Evolutionary conservation across 2,888 invertebrate genomes (phyloP).

Genomic region (Xanthorhoe designata): DNA sequence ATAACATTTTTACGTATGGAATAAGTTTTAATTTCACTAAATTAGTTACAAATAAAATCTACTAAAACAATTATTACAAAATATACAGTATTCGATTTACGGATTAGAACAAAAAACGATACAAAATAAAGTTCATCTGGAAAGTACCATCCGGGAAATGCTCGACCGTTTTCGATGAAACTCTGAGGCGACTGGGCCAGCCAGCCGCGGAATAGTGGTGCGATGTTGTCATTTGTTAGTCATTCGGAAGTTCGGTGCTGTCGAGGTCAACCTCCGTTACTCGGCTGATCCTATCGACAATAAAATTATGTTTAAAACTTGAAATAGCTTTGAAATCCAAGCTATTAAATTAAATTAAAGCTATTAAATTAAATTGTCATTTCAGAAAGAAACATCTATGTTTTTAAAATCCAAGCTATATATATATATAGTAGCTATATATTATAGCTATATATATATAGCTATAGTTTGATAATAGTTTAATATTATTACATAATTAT

Average conservation of each 20-base stretch:
- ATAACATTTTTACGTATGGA: slow-evolving; percentile 65
- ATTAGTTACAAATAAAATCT: slow-evolving; percentile 51
- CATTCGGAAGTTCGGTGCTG: slow-evolving; percentile 33
- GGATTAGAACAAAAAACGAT: slow-evolving; percentile 40
- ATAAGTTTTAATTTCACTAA: slow-evolving; percentile 46
- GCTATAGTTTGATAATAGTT: too few species aligned
- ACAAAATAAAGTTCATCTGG: slow-evolving; percentile 45
- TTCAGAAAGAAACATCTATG: too few species aligned
- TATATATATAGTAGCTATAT: too few species aligned
- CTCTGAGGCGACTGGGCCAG: slow-evolving; percentile 45
- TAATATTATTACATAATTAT: too few species aligned
- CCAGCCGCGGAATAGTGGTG: slow-evolving; percentile 41
- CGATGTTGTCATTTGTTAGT: slow-evolving; percentile 24
- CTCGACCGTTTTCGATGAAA: slow-evolving; percentile 48
- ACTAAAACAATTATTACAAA: slow-evolving; percentile 65
- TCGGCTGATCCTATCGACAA: slow-evolving; percentile 70
- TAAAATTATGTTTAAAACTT: background rate
- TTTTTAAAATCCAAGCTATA: too few species aligned
- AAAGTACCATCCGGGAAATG: slow-evolving; percentile 42
- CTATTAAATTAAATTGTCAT: too few species aligned
- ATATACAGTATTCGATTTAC: slow-evolving; percentile 63
- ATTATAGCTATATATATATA: too few species aligned
- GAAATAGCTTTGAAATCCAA: too few species aligned
- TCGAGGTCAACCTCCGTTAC: slow-evolving; percentile 74
- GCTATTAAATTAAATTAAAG: too few species aligned